Conservation (phyloP, 2,888 invertebrate genomes). For the Lithodes maja region DNA sequence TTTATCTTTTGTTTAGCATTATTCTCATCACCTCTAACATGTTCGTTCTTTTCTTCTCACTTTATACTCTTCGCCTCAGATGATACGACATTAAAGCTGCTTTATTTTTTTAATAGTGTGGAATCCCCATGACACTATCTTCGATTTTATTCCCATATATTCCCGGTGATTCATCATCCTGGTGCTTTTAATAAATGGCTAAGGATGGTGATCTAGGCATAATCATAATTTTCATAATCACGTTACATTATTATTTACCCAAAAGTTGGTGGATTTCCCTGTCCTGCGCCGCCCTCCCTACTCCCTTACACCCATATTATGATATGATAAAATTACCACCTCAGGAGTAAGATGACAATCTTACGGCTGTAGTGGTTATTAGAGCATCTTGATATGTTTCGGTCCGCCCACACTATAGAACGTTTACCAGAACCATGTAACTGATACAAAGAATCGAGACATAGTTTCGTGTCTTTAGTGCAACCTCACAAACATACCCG, state of each 20-base stretch:
- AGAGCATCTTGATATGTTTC: background rate
- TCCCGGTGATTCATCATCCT: background rate
- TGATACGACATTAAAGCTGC: background rate
- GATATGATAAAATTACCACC: background rate
- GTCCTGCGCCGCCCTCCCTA: too few relatives aligned
- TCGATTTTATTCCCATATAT: background rate
- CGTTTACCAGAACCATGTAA: too few relatives aligned
- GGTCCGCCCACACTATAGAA: background rate
- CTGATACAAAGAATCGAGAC: too few relatives aligned
- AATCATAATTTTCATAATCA: background rate
- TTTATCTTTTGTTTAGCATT: background rate
- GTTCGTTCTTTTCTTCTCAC: background rate
- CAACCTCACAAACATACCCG: too few relatives aligned
- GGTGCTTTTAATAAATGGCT: background rate
- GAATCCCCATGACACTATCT: background rate
- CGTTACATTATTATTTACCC: too few relatives aligned
- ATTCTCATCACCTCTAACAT: background rate
- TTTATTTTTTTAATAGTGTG: background rate
- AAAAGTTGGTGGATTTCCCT: too few relatives aligned
- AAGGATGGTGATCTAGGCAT: constrained; percentile 3
- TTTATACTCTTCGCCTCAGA: background rate
- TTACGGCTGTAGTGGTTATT: background rate
- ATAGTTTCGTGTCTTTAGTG: too few relatives aligned
- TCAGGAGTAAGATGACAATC: background rate
- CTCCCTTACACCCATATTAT: too few relatives aligned